phyloP scores from a whole-genome alignment of 2,113 vertebrate genomes.

The Ammodramus savannarum region DNA sequence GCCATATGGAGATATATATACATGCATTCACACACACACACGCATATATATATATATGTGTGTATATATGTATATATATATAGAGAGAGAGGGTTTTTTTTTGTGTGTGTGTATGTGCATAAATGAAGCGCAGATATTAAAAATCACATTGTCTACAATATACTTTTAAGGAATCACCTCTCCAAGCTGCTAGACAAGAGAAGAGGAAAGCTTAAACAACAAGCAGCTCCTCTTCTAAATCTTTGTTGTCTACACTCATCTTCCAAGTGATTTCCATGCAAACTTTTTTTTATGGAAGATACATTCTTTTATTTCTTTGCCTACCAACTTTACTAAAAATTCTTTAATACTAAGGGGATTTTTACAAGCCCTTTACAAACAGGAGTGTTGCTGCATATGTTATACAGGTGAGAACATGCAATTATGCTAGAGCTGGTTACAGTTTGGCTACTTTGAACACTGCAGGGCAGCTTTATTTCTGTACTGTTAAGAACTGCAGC shows the following conservation, averaged over 20 bases:
- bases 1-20: neutral
- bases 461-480: neutral
- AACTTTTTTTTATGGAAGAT: neutral
- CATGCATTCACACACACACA: neutral
- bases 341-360: neutral
- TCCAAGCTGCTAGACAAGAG: neutral
- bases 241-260: neutral
- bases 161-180: neutral
- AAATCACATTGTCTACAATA: neutral
- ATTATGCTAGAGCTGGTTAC: neutral
- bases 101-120: neutral
- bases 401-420: neutral
- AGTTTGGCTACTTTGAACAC: neutral
- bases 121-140: neutral
- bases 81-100: no score
- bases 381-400: neutral
- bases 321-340: neutral
- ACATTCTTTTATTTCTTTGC: neutral
- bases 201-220: neutral
- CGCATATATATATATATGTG: rapidly evolving
- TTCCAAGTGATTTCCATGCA: neutral
- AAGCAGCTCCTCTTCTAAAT: neutral
- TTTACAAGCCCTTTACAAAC: neutral
- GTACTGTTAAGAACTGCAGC: neutral
- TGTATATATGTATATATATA: neutral